These are phyloP conservation scores for Chascanopsetta lugubris DNA, from an alignment of 2,113 vertebrate species.

Conservation along the genomic window DNA sequence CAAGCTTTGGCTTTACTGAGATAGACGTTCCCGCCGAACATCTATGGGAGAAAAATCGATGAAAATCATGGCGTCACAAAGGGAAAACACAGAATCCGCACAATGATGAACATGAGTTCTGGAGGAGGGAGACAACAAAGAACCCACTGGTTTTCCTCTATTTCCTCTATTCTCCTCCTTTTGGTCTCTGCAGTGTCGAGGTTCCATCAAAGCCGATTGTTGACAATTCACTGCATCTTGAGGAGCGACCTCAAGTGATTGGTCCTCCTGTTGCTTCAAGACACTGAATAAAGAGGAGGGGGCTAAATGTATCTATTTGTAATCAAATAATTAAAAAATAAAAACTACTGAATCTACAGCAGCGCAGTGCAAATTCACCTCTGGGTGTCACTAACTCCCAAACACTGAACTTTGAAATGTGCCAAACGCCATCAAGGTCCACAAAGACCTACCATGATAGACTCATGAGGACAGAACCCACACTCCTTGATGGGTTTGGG, in stretches of 20 bases:
- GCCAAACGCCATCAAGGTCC: conserved; percentile 14
- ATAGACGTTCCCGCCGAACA: conserved; percentile 25
- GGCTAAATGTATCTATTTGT: too few species aligned
- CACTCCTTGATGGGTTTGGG: too few species aligned
- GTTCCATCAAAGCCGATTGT: conserved; percentile 50
- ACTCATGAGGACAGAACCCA: background rate
- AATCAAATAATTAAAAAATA: too few species aligned
- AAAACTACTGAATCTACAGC: too few species aligned
- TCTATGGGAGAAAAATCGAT: background rate
- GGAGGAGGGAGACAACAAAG: conserved; percentile 21
- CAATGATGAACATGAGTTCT: conserved; percentile 4
- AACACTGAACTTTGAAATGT: too few species aligned
- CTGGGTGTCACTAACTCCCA: too few species aligned
- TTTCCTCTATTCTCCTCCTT: background rate
- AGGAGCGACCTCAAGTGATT: background rate
- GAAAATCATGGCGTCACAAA: background rate
- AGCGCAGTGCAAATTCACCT: too few species aligned
- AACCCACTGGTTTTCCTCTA: too few species aligned
- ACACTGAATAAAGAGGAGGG: background rate
- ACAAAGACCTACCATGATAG: conserved; percentile 7
- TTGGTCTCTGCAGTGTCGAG: background rate
- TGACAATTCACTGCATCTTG: conserved; percentile 46
- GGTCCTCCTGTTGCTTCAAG: background rate
- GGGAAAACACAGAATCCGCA: background rate
- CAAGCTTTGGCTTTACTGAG: conserved; percentile 29